Percentiles rank a stretch among this genome's conserved stretches.
These are phyloP conservation scores for Aricia agestis DNA, from an alignment of 1,140 invertebrate species.

Conservation along the genomic window DNA sequence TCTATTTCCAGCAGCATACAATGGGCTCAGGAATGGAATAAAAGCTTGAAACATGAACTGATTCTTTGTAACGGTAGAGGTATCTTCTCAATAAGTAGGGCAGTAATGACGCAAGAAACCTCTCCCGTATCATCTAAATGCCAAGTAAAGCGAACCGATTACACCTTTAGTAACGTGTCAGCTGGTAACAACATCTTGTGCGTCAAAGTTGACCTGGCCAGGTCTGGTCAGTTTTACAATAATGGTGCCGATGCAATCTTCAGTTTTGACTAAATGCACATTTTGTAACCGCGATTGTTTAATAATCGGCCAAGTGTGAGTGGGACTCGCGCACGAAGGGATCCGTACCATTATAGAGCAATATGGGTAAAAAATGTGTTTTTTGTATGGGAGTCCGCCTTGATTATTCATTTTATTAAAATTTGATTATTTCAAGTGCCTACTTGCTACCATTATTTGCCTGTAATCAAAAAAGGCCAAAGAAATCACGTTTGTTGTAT, in stretches of 20 bases:
- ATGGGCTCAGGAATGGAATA: background rate
- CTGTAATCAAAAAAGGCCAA: too few relatives aligned
- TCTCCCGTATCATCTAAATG: background rate
- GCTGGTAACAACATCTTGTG: background rate
- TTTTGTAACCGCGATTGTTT: too few relatives aligned
- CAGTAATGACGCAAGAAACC: background rate
- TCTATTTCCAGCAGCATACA: background rate
- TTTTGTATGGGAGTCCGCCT: too few relatives aligned
- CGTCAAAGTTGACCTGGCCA: background rate
- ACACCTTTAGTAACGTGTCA: slow-evolving; percentile 1
- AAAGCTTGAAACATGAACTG: background rate
- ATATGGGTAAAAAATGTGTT: too few relatives aligned
- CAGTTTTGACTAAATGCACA: too few relatives aligned
- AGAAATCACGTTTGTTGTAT: too few relatives aligned
- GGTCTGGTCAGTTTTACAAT: background rate
- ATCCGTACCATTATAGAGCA: too few relatives aligned
- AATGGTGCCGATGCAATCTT: background rate
- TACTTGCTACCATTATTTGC: too few relatives aligned
- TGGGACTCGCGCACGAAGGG: too few relatives aligned
- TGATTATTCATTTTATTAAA: too few relatives aligned
- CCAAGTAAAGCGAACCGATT: slow-evolving; percentile 2
- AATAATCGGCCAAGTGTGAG: too few relatives aligned
- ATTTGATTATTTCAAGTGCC: too few relatives aligned
- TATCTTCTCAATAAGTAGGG: background rate
- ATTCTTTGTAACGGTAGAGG: background rate